Percentiles rank a stretch among this genome's conserved stretches.
Conservation (phyloP, 2,797 vertebrate species). For the Rhinichthys osculus region DNA sequence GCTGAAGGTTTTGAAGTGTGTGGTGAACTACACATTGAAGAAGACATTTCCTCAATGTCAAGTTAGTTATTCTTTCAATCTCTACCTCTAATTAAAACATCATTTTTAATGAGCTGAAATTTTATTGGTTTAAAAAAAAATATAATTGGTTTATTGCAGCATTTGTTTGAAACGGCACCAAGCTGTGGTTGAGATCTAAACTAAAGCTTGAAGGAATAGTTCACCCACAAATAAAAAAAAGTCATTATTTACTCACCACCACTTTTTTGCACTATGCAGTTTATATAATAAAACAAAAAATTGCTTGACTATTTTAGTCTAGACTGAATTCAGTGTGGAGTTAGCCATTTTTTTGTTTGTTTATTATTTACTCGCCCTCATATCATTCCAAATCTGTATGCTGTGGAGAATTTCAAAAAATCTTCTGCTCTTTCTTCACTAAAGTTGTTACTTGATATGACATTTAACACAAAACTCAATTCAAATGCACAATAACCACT, state of each 20-base stretch:
- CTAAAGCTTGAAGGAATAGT: not conserved
- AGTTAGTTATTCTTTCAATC: not conserved
- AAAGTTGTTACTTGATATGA: not conserved
- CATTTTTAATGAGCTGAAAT: not conserved
- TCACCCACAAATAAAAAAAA: not conserved
- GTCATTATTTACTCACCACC: not conserved
- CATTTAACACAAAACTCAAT: not conserved
- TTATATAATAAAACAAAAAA: no score
- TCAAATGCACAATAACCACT: not conserved
- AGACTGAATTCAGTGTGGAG: no score
- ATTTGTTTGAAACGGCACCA: not conserved
- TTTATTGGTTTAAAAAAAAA: not conserved
- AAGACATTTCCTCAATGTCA: not conserved
- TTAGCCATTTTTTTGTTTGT: no score
- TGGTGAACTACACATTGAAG: not conserved
- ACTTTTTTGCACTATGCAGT: no score
- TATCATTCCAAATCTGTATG: no score
- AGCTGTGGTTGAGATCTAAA: not conserved
- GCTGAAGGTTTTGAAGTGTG: conserved; percentile 16
- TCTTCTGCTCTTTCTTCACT: not conserved
- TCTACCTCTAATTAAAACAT: not conserved
- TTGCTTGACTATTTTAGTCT: no score
- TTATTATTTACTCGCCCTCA: not conserved
- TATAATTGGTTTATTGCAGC: not conserved
- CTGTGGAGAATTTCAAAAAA: no score